A percentile compares a stretch with the other conserved stretches of the same genome.
phyloP scores from a whole-genome alignment of 2,888 invertebrate genomes.

The Dioctria linearis region DNA sequence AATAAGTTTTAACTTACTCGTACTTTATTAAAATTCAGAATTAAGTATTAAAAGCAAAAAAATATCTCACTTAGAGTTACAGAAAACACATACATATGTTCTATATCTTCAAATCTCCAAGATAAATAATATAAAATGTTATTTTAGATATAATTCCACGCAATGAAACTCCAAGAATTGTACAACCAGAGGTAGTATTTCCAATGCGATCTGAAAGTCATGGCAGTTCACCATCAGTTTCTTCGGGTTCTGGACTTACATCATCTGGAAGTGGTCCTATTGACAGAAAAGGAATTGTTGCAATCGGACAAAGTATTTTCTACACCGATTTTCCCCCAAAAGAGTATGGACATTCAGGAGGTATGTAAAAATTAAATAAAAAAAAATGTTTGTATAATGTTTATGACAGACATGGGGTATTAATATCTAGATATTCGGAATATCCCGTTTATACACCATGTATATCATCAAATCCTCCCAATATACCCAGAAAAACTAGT shows the following conservation, averaged over 20 bases:
- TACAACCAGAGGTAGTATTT: conserved; percentile 68
- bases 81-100: background rate
- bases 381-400: too few species aligned
- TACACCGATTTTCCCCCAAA: conserved; percentile 71
- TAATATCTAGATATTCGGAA: too few species aligned
- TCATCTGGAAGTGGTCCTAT: conserved; percentile 61
- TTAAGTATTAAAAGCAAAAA: too few species aligned
- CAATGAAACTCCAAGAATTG: conserved; percentile 68
- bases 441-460: too few species aligned
- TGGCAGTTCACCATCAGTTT: conserved; percentile 61
- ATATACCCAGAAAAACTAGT: too few species aligned
- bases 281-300: conserved; percentile 67
- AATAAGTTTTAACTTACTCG: too few species aligned
- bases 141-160: conserved; percentile 66
- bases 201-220: conserved; percentile 69
- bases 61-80: too few species aligned
- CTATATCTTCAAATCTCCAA: background rate
- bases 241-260: conserved; percentile 57
- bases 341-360: conserved; percentile 65
- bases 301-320: conserved; percentile 71
- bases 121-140: background rate
- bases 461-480: too few species aligned
- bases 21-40: too few species aligned
- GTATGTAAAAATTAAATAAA: conserved; percentile 36
- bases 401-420: too few species aligned